A percentile compares a stretch with the other conserved stretches of the same genome.
phyloP scores from a whole-genome alignment of 2,113 vertebrate genomes.

The Microtus richardsoni region DNA sequence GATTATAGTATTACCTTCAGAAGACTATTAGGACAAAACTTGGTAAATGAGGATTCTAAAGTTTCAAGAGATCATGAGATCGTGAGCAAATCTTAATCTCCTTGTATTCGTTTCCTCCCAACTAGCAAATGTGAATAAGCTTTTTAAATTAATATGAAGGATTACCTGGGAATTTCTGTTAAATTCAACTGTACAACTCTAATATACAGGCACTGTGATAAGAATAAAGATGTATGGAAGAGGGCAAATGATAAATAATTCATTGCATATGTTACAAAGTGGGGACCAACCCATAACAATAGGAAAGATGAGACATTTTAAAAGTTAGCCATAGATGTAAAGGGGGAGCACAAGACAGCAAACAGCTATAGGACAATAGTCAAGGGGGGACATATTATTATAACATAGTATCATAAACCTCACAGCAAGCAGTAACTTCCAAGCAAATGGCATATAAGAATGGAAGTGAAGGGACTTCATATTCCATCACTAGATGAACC shows the following conservation, averaged over 20 bases:
- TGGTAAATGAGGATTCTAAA: slow-evolving; percentile 61
- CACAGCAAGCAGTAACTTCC: not conserved
- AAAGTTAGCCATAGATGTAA: not conserved
- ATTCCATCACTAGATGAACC: not conserved
- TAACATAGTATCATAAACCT: not conserved
- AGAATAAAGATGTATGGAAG: not conserved
- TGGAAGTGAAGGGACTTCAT: not conserved
- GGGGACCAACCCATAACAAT: not conserved
- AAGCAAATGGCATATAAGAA: not conserved
- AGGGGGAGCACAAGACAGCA: not conserved
- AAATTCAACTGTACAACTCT: not conserved
- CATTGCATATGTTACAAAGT: not conserved
- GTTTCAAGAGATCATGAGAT: slow-evolving; percentile 64
- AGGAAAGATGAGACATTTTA: slow-evolving; percentile 25
- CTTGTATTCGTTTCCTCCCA: slow-evolving; percentile 57
- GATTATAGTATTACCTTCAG: slow-evolving; percentile 69
- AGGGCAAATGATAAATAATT: slow-evolving; percentile 44
- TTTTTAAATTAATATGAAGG: slow-evolving; percentile 65
- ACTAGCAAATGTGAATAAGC: slow-evolving; percentile 47
- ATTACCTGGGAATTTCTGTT: slow-evolving; percentile 10
- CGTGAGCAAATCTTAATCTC: slow-evolving; percentile 63
- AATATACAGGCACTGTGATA: slow-evolving; percentile 1
- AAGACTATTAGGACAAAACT: slow-evolving; percentile 71
- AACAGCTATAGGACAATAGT: not conserved
- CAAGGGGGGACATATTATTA: not conserved